phyloP scores from a whole-genome alignment of 2,113 vertebrate species.

The Anthoscopus minutus region DNA sequence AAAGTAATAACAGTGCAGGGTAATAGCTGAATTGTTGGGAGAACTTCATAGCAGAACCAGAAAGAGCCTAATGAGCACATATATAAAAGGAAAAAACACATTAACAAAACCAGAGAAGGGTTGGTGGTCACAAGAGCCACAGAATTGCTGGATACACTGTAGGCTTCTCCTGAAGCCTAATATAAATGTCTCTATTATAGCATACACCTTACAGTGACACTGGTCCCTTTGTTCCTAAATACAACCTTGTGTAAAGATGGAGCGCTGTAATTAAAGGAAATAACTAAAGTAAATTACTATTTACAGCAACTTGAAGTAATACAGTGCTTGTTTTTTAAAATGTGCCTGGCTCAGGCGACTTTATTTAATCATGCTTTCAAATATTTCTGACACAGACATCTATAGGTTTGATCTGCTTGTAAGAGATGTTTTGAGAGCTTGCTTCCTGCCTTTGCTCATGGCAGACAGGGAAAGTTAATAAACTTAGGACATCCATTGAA shows the following conservation, averaged over 20 bases:
- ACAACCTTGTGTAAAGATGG: conserved; percentile 49
- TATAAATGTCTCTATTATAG: conserved; percentile 63
- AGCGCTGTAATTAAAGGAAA: conserved; percentile 54
- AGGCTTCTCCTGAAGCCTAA: conserved; percentile 33
- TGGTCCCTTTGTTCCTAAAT: conserved; percentile 49
- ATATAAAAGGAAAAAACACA: background rate
- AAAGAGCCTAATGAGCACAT: background rate
- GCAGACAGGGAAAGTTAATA: conserved; percentile 10
- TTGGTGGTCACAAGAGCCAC: background rate
- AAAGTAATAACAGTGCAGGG: background rate
- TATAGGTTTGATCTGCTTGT: background rate
- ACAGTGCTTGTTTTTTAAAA: background rate
- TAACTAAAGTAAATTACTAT: conserved; percentile 56
- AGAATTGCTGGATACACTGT: conserved; percentile 15
- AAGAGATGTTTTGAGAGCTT: background rate
- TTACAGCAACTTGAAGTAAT: conserved; percentile 37
- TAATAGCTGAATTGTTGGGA: background rate
- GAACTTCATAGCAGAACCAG: background rate
- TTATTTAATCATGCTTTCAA: background rate
- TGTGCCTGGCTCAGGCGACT: background rate
- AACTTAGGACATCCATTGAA: background rate
- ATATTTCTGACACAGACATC: background rate
- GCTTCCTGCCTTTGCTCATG: background rate
- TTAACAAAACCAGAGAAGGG: background rate
- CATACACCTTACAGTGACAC: conserved; percentile 54